These are phyloP conservation scores for Echeneis naucrates DNA, from an alignment of 2,797 vertebrate genomes.

Conservation along the genomic window DNA sequence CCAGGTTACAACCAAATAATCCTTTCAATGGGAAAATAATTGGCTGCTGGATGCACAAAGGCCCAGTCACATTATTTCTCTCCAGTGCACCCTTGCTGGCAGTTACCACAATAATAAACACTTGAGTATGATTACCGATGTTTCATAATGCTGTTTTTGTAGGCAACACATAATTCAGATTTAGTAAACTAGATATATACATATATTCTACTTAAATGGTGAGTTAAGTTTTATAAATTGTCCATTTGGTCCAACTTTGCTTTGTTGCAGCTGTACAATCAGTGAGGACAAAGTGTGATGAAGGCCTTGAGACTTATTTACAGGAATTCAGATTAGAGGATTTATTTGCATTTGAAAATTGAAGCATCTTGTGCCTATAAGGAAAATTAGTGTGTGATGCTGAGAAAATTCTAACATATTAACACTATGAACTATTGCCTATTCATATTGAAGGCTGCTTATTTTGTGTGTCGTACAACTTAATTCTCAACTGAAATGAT, in stretches of 20 bases:
- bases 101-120: constrained; percentile 33
- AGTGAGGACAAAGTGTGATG: constrained; percentile 24
- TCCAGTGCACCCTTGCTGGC: constrained; percentile 9
- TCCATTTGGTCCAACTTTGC: constrained; percentile 6
- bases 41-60: constrained; percentile 29
- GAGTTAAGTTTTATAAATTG: neutral
- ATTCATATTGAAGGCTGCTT: neutral
- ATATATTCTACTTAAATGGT: constrained; percentile 18
- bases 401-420: neutral
- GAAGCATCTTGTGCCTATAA: neutral
- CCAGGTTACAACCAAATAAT: constrained; percentile 36
- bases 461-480: neutral
- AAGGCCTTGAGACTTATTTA: constrained; percentile 34
- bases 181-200: neutral
- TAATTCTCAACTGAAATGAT: neutral
- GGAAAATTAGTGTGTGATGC: constrained; percentile 18
- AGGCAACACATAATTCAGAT: neutral
- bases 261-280: constrained; percentile 34
- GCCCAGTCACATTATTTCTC: constrained; percentile 34
- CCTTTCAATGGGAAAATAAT: constrained; percentile 52
- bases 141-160: neutral
- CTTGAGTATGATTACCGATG: constrained; percentile 12
- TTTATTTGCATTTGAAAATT: constrained; percentile 26
- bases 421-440: neutral
- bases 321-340: constrained; percentile 33